Conservation (phyloP, 2,888 invertebrate species). For the Drosophila siamana region DNA sequence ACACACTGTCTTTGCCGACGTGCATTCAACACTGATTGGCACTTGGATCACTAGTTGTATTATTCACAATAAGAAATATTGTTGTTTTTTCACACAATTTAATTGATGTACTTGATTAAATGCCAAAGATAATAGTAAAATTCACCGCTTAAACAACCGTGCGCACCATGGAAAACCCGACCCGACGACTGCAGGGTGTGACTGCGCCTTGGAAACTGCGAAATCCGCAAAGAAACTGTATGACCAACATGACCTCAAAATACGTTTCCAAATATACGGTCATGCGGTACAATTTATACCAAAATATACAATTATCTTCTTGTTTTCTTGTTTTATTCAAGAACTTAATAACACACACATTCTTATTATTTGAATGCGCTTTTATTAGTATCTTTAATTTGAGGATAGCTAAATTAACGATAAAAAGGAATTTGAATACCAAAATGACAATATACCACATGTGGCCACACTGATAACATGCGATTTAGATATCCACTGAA, state of each 20-base stretch:
- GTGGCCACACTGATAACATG: neutral
- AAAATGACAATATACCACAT: neutral
- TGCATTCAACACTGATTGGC: neutral
- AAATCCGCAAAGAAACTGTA: conserved; percentile 28
- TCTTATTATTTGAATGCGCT: too few species aligned
- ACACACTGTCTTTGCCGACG: neutral
- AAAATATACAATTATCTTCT: neutral
- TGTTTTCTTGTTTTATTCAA: too few species aligned
- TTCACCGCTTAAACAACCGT: conserved; percentile 47
- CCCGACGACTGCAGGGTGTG: conserved; percentile 44
- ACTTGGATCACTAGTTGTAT: neutral
- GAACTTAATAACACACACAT: too few species aligned
- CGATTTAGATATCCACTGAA: neutral
- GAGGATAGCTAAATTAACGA: too few species aligned
- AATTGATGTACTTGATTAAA: conserved; percentile 43
- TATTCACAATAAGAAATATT: neutral
- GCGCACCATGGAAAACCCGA: conserved; percentile 50
- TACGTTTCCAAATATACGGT: neutral
- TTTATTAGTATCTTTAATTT: too few species aligned
- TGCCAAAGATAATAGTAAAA: conserved; percentile 38
- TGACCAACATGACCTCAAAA: conserved; percentile 6
- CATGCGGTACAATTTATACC: neutral
- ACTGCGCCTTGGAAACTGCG: conserved; percentile 19
- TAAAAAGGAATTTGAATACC: too few species aligned
- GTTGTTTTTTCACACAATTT: conserved; percentile 22